phyloP scores from a whole-genome alignment of 1,140 invertebrate genomes.

The Plodia interpunctella region DNA sequence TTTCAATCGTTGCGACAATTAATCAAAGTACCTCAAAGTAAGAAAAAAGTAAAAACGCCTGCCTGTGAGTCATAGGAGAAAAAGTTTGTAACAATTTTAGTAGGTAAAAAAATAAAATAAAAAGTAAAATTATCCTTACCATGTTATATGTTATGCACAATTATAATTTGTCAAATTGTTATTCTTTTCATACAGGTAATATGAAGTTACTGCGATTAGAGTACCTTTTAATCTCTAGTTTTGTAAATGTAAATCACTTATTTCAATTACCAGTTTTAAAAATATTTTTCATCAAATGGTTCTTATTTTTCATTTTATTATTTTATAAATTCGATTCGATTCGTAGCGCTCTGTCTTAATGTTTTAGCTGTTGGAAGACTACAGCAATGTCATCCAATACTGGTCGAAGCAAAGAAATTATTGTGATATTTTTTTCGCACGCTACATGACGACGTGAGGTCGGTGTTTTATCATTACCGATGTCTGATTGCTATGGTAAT shows the following conservation, averaged over 20 bases:
- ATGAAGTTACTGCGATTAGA: too few species aligned
- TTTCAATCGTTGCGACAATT: constrained; percentile 71
- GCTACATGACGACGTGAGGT: neutral
- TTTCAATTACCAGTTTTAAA: too few species aligned
- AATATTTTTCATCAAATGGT: too few species aligned
- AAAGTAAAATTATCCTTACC: too few species aligned
- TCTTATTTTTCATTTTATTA: too few species aligned
- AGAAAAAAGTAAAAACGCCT: neutral
- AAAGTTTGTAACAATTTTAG: neutral
- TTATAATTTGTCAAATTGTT: too few species aligned
- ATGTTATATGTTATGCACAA: too few species aligned
- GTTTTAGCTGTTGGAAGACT: constrained; percentile 11
- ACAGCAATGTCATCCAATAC: constrained; percentile 67
- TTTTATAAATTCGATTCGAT: too few species aligned
- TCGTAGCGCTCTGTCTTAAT: neutral
- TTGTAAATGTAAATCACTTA: too few species aligned
- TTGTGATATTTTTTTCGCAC: constrained; percentile 31
- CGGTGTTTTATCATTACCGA: neutral
- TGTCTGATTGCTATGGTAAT: neutral
- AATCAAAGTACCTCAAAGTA: constrained; percentile 47
- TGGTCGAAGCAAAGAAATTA: constrained; percentile 45
- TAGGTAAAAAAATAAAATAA: too few species aligned
- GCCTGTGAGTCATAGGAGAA: neutral
- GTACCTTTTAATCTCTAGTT: too few species aligned
- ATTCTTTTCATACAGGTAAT: too few species aligned